phyloP scores from a whole-genome alignment of 2,797 vertebrate genomes.

The Helostoma temminkii region DNA sequence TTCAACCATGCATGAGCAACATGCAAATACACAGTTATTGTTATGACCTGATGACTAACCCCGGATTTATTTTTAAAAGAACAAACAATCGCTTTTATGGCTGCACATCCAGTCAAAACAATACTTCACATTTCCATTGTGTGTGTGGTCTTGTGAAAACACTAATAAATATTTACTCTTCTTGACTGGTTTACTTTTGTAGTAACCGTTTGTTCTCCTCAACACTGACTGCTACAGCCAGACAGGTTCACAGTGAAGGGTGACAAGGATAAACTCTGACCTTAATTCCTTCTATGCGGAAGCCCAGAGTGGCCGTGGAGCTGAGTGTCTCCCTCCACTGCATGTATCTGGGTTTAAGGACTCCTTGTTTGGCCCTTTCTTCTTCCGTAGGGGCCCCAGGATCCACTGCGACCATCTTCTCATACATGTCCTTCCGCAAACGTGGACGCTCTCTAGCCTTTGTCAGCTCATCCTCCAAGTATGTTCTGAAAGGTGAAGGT shows the following conservation, averaged over 20 bases:
- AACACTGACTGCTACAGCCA: background rate
- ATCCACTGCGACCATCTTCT: constrained; percentile 94
- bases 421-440: constrained; percentile 91
- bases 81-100: constrained; percentile 37
- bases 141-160: constrained; percentile 16
- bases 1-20: constrained; percentile 2
- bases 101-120: constrained; percentile 18
- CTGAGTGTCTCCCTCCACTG: constrained; percentile 94
- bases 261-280: constrained; percentile 71
- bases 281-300: constrained; percentile 94
- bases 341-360: constrained; percentile 95
- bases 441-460: constrained; percentile 88
- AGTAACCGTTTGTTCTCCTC: constrained; percentile 33
- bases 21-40: constrained; percentile 48
- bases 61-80: constrained; percentile 34
- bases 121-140: constrained; percentile 14
- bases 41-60: constrained; percentile 11
- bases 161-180: constrained; percentile 53
- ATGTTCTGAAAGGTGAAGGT: constrained; percentile 82
- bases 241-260: background rate
- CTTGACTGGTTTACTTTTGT: constrained; percentile 26
- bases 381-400: constrained; percentile 87
- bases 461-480: constrained; percentile 91
- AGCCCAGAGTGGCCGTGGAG: constrained; percentile 91
- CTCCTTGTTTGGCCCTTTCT: constrained; percentile 86